Conservation (phyloP, 2,888 invertebrate species). For the Listrodromus nycthemerus region DNA sequence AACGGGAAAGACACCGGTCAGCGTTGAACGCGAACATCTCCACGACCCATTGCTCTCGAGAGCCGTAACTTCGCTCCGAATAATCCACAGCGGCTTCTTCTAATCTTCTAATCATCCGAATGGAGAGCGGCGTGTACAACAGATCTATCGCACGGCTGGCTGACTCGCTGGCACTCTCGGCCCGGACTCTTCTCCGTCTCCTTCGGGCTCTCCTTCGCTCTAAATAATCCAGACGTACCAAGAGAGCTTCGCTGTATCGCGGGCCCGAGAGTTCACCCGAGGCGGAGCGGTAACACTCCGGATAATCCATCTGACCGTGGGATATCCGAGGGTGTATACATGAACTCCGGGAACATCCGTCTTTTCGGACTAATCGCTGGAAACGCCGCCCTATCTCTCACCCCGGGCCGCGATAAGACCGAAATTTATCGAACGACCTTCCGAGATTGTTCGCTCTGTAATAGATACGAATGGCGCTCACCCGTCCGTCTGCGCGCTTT, state of each 20-base stretch:
- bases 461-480: constrained; percentile 1
- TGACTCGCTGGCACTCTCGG: constrained; percentile 14
- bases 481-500: too few species aligned
- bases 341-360: constrained; percentile 53
- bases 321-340: constrained; percentile 59
- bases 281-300: constrained; percentile 29
- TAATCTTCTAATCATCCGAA: constrained; percentile 63
- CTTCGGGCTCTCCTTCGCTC: constrained; percentile 38
- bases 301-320: constrained; percentile 58
- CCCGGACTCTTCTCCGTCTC: constrained; percentile 15
- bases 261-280: constrained; percentile 1
- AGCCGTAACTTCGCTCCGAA: constrained; percentile 33
- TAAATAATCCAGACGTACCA: constrained; percentile 52
- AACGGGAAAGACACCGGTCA: background rate
- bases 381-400: constrained; percentile 18
- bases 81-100: constrained; percentile 60
- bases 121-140: constrained; percentile 38
- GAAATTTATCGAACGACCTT: constrained; percentile 62
- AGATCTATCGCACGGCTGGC: constrained; percentile 57
- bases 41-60: constrained; percentile 3
- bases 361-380: constrained; percentile 58
- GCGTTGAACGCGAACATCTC: constrained; percentile 14
- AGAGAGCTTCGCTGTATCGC: constrained; percentile 42
- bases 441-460: constrained; percentile 40
- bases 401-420: constrained; percentile 40